Evolutionary conservation across 2,888 invertebrate genomes (phyloP).

Genomic region (Drosophila histrio): DNA sequence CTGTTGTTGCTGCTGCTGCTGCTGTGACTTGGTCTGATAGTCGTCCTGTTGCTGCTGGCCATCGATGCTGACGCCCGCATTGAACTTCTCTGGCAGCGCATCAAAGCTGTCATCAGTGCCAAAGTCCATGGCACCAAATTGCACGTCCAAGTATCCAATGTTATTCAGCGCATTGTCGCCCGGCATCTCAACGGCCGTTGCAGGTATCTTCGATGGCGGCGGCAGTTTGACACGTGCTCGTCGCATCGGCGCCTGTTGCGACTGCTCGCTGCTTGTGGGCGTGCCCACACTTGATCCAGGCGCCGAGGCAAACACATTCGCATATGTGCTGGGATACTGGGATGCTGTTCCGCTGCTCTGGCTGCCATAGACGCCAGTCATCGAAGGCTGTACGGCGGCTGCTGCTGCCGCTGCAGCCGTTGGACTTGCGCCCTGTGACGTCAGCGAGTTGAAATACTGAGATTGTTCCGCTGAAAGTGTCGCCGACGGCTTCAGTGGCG

Average conservation of each 20-base stretch:
- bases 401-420: conserved; percentile 55
- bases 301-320: conserved; percentile 81
- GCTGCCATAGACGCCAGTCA: conserved; percentile 49
- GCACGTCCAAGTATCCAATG: conserved; percentile 93
- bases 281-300: conserved; percentile 63
- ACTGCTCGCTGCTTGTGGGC: conserved; percentile 60
- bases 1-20: conserved; percentile 74
- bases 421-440: conserved; percentile 80
- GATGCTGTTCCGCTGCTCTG: conserved; percentile 38
- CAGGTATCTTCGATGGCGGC: conserved; percentile 96
- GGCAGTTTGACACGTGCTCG: conserved; percentile 90
- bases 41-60: conserved; percentile 81
- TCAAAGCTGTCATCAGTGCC: conserved; percentile 85
- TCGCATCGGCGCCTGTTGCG: conserved; percentile 84
- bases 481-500: conserved; percentile 86
- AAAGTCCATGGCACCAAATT: conserved; percentile 95
- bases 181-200: conserved; percentile 98
- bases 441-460: conserved; percentile 86
- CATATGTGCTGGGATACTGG: conserved; percentile 83
- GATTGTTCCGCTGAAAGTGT: conserved; percentile 87
- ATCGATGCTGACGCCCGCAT: conserved; percentile 80
- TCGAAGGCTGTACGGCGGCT: conserved; percentile 52
- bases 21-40: conserved; percentile 82
- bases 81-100: conserved; percentile 83
- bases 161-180: conserved; percentile 90